phyloP scores from a whole-genome alignment of 2,888 invertebrate species.

The Nephrocerus scutellatus region DNA sequence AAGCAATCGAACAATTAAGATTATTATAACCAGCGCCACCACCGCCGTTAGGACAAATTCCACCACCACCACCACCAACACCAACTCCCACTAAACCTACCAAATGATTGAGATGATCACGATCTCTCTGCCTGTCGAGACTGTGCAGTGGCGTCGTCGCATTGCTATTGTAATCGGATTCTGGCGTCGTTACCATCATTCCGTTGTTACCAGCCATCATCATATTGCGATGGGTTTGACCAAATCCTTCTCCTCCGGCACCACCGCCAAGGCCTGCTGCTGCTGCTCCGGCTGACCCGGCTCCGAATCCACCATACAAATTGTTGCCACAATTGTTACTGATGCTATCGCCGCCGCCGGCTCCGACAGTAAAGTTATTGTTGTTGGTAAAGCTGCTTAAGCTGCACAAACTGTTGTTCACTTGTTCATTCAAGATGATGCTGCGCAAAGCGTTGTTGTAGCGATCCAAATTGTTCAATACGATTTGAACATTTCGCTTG shows the following conservation, averaged over 20 bases:
- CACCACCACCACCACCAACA: conserved; percentile 18
- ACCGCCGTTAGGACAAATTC: conserved; percentile 18
- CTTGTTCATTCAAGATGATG: conserved; percentile 46
- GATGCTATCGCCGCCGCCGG: too few relatives aligned
- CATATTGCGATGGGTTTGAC: too few relatives aligned
- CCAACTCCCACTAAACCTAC: conserved; percentile 27
- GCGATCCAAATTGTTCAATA: conserved; percentile 46
- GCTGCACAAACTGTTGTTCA: conserved; percentile 35
- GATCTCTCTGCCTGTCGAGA: conserved; percentile 13
- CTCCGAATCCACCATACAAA: too few relatives aligned
- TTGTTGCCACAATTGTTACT: too few relatives aligned
- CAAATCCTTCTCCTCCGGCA: too few relatives aligned
- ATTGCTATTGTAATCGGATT: conserved; percentile 48
- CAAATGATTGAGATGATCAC: conserved; percentile 32
- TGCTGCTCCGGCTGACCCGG: too few relatives aligned
- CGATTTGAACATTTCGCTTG: conserved; percentile 48
- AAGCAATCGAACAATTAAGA: conserved; percentile 47
- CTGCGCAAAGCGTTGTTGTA: conserved; percentile 46
- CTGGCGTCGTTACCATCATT: conserved; percentile 36
- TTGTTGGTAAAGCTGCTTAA: conserved; percentile 28
- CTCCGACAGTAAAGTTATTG: conserved; percentile 16
- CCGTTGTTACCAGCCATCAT: conserved; percentile 19
- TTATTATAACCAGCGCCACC: conserved; percentile 28
- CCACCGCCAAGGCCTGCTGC: too few relatives aligned
- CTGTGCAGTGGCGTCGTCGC: conserved; percentile 44